A percentile compares a stretch with the other conserved stretches of the same genome.
Conservation (phyloP, 2,797 vertebrate genomes). For the Hafferia zeledoni region DNA sequence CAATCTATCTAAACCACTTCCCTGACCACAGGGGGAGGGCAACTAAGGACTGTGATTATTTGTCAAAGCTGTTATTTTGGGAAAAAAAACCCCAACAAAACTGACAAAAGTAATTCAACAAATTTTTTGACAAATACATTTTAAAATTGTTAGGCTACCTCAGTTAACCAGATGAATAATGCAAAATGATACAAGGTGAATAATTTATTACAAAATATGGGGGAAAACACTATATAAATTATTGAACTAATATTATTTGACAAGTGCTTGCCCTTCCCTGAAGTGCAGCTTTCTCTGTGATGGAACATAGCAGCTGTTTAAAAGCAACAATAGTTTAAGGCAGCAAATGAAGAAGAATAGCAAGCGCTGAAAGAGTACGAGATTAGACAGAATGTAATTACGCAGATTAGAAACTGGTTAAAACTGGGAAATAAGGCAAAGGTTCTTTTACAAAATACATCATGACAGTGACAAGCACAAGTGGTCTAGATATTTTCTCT, state of each 20-base stretch:
- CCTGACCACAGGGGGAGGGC: not conserved
- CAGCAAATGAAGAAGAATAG: conserved; percentile 61
- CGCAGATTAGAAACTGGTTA: conserved; percentile 26
- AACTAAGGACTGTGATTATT: conserved; percentile 34
- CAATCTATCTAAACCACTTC: conserved; percentile 33
- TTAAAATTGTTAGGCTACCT: conserved; percentile 35
- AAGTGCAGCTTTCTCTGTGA: conserved; percentile 54
- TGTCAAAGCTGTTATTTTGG: not conserved
- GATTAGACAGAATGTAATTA: conserved; percentile 43
- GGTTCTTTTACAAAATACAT: not conserved
- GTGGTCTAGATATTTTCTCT: not conserved
- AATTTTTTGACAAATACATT: conserved; percentile 50
- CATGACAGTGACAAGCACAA: not conserved
- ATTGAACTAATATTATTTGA: conserved; percentile 70
- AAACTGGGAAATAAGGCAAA: conserved; percentile 14
- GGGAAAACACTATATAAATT: conserved; percentile 32
- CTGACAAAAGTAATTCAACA: conserved; percentile 47
- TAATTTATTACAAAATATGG: conserved; percentile 65
- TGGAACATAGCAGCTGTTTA: conserved; percentile 60
- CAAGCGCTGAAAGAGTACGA: conserved; percentile 16
- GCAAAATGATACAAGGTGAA: conserved; percentile 54
- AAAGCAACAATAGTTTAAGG: conserved; percentile 57
- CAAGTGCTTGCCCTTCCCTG: conserved; percentile 60
- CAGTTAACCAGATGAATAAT: conserved; percentile 63
- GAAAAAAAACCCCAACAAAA: not conserved